These are phyloP conservation scores for Mormyrus lacerda DNA, from an alignment of 2,113 vertebrate genomes.

Conservation along the genomic window DNA sequence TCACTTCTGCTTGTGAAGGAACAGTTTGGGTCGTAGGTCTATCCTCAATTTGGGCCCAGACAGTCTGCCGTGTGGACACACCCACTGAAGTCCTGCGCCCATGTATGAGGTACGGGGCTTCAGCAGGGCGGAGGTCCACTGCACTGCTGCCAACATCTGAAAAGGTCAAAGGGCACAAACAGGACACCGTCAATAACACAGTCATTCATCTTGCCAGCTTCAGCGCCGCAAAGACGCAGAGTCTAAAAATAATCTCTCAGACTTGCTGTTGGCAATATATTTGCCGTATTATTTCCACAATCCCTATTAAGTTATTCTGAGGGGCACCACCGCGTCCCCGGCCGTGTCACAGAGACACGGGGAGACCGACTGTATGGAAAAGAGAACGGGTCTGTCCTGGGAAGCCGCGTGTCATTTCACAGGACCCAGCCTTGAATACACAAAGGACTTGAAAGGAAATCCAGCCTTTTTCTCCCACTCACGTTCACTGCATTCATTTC, in stretches of 20 bases:
- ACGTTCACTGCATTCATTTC: neutral
- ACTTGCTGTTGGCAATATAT: neutral
- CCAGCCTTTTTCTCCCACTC: neutral
- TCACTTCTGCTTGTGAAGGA: slow-evolving; percentile 31
- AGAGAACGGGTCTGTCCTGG: neutral
- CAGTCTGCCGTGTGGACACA: slow-evolving; percentile 12
- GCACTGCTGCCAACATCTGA: slow-evolving; percentile 20
- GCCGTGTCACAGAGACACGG: neutral
- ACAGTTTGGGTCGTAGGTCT: slow-evolving; percentile 28
- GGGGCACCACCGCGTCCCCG: neutral
- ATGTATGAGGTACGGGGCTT: neutral
- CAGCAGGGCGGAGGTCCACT: neutral
- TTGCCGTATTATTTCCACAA: neutral
- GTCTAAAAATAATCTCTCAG: neutral
- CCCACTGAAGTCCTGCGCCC: neutral
- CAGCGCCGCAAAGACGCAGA: neutral
- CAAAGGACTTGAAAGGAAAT: neutral
- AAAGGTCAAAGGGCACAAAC: neutral
- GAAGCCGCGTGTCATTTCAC: neutral
- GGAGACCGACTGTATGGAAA: neutral
- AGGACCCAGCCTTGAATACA: neutral
- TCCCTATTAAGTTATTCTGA: neutral
- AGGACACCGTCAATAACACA: neutral
- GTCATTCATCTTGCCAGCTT: neutral
- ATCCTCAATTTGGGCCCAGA: slow-evolving; percentile 43